A percentile compares a stretch with the other conserved stretches of the same genome.
Conservation (phyloP, 2,888 invertebrate genomes). For the Scaptomyza reducta region DNA sequence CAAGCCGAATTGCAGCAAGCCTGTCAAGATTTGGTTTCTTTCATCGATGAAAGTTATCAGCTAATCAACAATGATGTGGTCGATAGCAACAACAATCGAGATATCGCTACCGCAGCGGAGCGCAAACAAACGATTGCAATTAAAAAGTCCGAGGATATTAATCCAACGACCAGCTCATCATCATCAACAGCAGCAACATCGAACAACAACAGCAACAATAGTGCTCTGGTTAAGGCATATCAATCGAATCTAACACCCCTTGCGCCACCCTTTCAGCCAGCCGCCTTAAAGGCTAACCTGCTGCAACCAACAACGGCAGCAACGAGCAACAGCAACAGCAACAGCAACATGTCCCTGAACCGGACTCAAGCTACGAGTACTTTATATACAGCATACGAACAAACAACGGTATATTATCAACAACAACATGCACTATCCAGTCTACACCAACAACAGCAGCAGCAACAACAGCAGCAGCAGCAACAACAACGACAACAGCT, state of each 20-base stretch:
- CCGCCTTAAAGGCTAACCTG: constrained; percentile 60
- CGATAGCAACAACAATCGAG: constrained; percentile 58
- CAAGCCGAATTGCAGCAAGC: constrained; percentile 57
- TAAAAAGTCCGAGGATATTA: constrained; percentile 12
- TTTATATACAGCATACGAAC: constrained; percentile 73
- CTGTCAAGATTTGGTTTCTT: constrained; percentile 77
- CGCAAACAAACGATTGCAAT: constrained; percentile 11
- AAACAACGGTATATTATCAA: constrained; percentile 76
- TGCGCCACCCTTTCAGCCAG: constrained; percentile 80
- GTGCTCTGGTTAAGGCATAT: constrained; percentile 70
- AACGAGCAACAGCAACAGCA: constrained; percentile 18
- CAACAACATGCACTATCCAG: constrained; percentile 46
- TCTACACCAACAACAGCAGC: constrained; percentile 45
- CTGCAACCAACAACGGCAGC: constrained; percentile 36
- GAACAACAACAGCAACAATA: constrained; percentile 35
- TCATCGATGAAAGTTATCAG: constrained; percentile 79
- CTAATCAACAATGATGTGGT: constrained; percentile 64
- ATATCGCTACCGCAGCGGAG: neutral
- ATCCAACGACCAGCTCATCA: constrained; percentile 7
- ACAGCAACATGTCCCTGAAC: constrained; percentile 34
- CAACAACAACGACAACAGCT: constrained; percentile 50
- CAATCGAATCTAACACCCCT: constrained; percentile 80
- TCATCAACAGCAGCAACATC: constrained; percentile 8
- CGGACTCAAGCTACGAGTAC: constrained; percentile 36
- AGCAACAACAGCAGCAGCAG: constrained; percentile 55